Conservation (phyloP, 1,140 invertebrate species). For the Panagrolaimus sp. region DNA sequence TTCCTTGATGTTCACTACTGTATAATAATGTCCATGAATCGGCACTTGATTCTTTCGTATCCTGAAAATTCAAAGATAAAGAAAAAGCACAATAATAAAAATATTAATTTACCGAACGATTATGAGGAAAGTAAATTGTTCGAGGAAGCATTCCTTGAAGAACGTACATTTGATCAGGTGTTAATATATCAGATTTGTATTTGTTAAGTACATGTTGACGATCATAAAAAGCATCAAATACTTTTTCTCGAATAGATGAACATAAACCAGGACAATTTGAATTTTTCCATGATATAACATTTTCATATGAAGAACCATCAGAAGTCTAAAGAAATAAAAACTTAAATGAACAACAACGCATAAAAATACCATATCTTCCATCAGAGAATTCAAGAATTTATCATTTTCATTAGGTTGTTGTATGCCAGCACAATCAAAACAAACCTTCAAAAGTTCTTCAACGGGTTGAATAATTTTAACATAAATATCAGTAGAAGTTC, state of each 20-base stretch:
- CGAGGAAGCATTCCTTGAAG: slow-evolving; percentile 25
- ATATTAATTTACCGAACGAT: slow-evolving; percentile 2
- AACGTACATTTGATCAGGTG: slow-evolving; percentile 35
- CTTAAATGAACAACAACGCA: too few relatives aligned
- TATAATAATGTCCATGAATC: not conserved
- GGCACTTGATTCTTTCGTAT: not conserved
- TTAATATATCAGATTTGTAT: slow-evolving; percentile 27
- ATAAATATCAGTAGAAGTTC: not conserved
- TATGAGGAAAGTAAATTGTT: slow-evolving; percentile 35
- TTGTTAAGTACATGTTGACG: not conserved
- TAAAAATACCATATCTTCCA: slow-evolving; percentile 27
- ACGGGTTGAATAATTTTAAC: slow-evolving; percentile 23
- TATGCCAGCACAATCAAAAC: slow-evolving; percentile 20
- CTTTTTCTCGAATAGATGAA: slow-evolving; percentile 20
- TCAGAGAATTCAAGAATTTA: slow-evolving; percentile 21
- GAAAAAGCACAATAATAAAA: not conserved
- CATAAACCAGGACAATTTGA: slow-evolving; percentile 24
- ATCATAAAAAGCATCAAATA: slow-evolving; percentile 17
- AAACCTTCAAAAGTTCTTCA: slow-evolving; percentile 17
- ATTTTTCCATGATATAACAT: slow-evolving; percentile 22
- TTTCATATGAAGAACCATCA: slow-evolving; percentile 10
- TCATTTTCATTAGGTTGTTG: slow-evolving; percentile 20
- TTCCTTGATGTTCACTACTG: slow-evolving; percentile 1
- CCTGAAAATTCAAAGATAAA: not conserved
- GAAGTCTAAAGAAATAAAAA: slow-evolving; percentile 20